Percentiles rank a stretch among this genome's conserved stretches.
These are phyloP conservation scores for Rhyacophila evoluta DNA, from an alignment of 2,888 invertebrate genomes.

Conservation along the genomic window DNA sequence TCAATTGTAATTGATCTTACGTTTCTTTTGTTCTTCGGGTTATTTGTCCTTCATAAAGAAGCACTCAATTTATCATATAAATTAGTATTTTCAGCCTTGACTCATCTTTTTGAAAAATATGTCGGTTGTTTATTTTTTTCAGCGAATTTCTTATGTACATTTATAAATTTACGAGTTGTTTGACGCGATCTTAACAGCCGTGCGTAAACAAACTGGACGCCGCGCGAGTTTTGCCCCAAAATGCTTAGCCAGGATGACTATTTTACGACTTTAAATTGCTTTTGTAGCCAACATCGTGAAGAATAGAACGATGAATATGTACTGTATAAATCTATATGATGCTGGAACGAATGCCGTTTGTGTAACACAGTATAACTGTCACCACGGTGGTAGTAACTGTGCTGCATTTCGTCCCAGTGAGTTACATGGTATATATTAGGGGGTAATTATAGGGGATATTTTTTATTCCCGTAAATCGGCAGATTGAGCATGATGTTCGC, in stretches of 20 bases:
- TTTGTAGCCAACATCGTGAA: not conserved
- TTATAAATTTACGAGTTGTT: slow-evolving; percentile 14
- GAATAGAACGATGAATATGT: too few relatives aligned
- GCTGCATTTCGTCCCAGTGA: too few relatives aligned
- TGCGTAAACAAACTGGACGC: not conserved
- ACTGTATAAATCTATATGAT: too few relatives aligned
- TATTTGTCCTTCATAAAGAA: not conserved
- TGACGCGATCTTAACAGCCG: slow-evolving; percentile 13
- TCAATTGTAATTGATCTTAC: too few relatives aligned
- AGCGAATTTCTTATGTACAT: not conserved
- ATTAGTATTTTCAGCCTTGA: not conserved
- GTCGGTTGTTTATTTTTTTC: not conserved
- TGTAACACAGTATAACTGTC: too few relatives aligned
- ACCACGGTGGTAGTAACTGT: too few relatives aligned
- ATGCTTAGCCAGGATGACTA: not conserved
- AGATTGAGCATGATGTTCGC: too few relatives aligned
- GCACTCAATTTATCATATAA: not conserved
- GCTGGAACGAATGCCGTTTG: too few relatives aligned
- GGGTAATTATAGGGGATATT: too few relatives aligned
- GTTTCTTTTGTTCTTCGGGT: too few relatives aligned
- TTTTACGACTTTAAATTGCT: not conserved
- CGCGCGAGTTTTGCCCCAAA: not conserved
- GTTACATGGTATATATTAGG: too few relatives aligned
- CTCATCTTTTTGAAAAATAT: not conserved
- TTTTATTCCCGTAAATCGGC: too few relatives aligned